Percentiles rank a stretch among this genome's conserved stretches.
phyloP scores from a whole-genome alignment of 2,888 invertebrate genomes.

The Nipponacmea schrenckii region DNA sequence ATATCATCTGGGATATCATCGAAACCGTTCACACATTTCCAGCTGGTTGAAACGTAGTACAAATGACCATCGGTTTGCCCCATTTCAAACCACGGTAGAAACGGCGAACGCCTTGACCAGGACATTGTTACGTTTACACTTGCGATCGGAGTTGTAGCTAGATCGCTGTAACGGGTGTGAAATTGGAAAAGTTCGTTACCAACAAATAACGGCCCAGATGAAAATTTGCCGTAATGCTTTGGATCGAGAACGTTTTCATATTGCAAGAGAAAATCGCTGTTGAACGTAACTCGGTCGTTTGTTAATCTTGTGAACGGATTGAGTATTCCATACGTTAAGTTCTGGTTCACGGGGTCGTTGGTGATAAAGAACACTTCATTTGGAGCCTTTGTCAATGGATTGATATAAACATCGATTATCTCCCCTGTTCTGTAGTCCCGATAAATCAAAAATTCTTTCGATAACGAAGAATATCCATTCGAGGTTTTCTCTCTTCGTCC shows the following conservation, averaged over 20 bases:
- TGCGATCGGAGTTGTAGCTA: constrained; percentile 12
- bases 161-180: constrained; percentile 26
- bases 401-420: constrained; percentile 35
- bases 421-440: constrained; percentile 32
- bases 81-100: constrained; percentile 43
- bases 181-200: constrained; percentile 34
- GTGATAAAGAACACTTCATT: constrained; percentile 41
- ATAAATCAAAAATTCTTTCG: constrained; percentile 37
- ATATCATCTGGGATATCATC: constrained; percentile 36
- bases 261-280: constrained; percentile 31
- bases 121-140: constrained; percentile 30
- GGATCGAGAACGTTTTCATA: constrained; percentile 37
- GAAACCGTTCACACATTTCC: constrained; percentile 34
- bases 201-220: constrained; percentile 36
- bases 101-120: constrained; percentile 36
- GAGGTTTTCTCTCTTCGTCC: constrained; percentile 27
- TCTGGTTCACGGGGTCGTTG: constrained; percentile 38
- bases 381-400: constrained; percentile 30
- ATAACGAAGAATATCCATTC: constrained; percentile 37
- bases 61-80: constrained; percentile 29
- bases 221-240: constrained; percentile 31
- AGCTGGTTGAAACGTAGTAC: constrained; percentile 32
- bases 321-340: constrained; percentile 12
- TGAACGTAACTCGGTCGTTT: constrained; percentile 24
- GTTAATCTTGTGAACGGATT: constrained; percentile 16